These are phyloP conservation scores for Tichodroma muraria DNA, from an alignment of 2,113 vertebrate genomes.

Conservation along the genomic window DNA sequence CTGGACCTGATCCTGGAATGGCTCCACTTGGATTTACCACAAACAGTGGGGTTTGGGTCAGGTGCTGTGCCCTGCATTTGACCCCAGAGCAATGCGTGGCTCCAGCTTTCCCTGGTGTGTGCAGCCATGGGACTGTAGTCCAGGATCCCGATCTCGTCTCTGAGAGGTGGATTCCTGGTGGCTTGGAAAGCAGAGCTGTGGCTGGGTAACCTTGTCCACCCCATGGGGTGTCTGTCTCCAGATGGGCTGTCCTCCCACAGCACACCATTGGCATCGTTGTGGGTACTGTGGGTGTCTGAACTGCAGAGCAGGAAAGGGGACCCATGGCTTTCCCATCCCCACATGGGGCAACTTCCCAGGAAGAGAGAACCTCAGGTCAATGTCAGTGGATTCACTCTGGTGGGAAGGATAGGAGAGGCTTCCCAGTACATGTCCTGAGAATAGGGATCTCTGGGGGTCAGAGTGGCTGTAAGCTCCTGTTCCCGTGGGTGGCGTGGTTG, in stretches of 20 bases:
- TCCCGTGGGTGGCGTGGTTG: fast-evolving
- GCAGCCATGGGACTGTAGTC: fast-evolving
- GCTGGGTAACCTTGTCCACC: not conserved
- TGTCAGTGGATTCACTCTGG: not conserved
- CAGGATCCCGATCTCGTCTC: fast-evolving
- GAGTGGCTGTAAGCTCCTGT: not conserved
- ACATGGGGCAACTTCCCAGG: not conserved
- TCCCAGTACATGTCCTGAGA: fast-evolving
- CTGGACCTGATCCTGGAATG: not conserved
- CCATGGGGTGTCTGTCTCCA: not conserved
- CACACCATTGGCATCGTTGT: fast-evolving
- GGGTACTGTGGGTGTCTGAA: not conserved
- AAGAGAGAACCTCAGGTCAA: fast-evolving
- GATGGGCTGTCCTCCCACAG: not conserved
- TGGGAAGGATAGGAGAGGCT: not conserved
- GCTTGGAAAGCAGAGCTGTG: not conserved
- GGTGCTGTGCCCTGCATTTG: fast-evolving
- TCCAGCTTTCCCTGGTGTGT: not conserved
- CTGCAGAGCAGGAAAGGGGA: fast-evolving
- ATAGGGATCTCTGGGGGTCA: not conserved
- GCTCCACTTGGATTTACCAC: not conserved
- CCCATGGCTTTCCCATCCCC: fast-evolving
- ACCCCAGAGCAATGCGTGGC: not conserved
- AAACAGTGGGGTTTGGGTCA: fast-evolving
- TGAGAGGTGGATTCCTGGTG: not conserved